Percentiles rank a stretch among this genome's conserved stretches.
Evolutionary conservation across 2,888 invertebrate species (phyloP).

Genomic region (Drymonia ruficornis): DNA sequence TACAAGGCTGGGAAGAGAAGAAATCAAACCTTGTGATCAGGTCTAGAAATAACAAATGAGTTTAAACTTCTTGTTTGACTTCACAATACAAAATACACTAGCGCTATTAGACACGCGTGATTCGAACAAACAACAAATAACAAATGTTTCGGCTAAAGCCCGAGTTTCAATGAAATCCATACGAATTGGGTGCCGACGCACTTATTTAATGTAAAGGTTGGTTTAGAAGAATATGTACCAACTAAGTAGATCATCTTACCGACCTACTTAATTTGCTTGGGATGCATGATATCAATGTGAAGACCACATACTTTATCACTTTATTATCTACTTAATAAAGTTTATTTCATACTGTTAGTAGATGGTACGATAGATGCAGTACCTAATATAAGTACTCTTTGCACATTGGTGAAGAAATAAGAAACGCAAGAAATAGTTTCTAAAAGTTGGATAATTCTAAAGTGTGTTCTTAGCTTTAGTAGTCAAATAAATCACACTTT

Average conservation of each 20-base stretch:
- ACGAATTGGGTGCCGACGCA: slow-evolving; percentile 22
- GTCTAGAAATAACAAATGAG: background rate
- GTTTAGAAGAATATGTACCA: slow-evolving; percentile 5
- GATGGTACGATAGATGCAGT: no score
- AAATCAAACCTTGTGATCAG: background rate
- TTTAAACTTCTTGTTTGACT: background rate
- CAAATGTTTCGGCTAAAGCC: slow-evolving; percentile 29
- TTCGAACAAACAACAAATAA: slow-evolving; percentile 10
- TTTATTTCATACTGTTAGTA: background rate
- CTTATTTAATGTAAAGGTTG: slow-evolving; percentile 18
- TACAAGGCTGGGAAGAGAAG: background rate
- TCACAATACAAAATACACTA: background rate
- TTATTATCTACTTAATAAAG: no score
- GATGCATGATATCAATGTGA: no score
- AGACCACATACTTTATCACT: no score
- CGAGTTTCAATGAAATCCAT: slow-evolving; percentile 21
- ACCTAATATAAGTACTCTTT: no score
- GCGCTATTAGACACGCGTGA: slow-evolving; percentile 3
- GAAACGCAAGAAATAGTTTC: background rate
- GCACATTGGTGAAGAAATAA: background rate
- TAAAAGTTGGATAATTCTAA: background rate
- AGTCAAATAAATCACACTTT: slow-evolving; percentile 3
- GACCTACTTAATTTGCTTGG: no score
- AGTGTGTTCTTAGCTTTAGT: slow-evolving; percentile 3
- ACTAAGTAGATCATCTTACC: no score